Conservation (phyloP, 2,888 invertebrate species). For the Apocheima hispidaria region DNA sequence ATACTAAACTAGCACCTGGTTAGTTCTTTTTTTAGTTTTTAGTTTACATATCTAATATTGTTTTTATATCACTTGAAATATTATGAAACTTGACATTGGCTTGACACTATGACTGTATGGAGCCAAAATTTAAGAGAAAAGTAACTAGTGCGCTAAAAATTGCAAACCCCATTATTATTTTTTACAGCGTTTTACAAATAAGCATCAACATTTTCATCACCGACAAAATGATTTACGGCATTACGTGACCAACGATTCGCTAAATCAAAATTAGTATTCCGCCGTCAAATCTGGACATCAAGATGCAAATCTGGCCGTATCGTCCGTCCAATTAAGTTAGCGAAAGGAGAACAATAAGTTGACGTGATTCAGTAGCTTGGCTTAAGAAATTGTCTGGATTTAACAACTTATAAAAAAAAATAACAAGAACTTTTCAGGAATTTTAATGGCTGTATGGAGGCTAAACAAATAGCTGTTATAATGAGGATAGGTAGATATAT, state of each 20-base stretch:
- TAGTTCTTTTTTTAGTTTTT: not conserved
- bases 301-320: slow-evolving; percentile 76
- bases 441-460: too few species aligned
- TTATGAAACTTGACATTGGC: too few species aligned
- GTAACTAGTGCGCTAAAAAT: too few species aligned
- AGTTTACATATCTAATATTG: too few species aligned
- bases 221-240: slow-evolving; percentile 41
- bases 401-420: not conserved
- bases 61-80: too few species aligned
- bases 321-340: slow-evolving; percentile 68
- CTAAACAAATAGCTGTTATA: too few species aligned
- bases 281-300: slow-evolving; percentile 63
- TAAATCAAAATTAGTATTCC: slow-evolving; percentile 71
- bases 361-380: slow-evolving; percentile 13
- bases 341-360: slow-evolving; percentile 49
- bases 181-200: too few species aligned
- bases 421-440: too few species aligned
- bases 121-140: not conserved
- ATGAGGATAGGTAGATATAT: too few species aligned
- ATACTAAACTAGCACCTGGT: not conserved
- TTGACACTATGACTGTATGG: too few species aligned
- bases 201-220: slow-evolving; percentile 28
- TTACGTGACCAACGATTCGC: slow-evolving; percentile 51
- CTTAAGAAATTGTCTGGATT: not conserved
- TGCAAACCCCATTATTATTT: too few species aligned